phyloP scores from a whole-genome alignment of 2,797 vertebrate species.

The Alcedo quadribrachys region DNA sequence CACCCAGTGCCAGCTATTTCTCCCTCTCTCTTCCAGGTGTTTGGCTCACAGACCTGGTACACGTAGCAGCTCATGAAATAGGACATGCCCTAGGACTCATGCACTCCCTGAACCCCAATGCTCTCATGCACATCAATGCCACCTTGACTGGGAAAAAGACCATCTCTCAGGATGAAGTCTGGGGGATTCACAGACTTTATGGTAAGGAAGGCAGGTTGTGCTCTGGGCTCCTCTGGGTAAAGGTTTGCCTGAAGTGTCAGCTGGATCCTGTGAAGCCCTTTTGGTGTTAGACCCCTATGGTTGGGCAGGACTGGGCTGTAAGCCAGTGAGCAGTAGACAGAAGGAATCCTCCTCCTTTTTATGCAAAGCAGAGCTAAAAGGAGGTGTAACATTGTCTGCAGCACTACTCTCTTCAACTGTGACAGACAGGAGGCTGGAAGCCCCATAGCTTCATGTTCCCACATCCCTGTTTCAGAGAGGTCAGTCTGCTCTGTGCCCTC shows the following conservation, averaged over 20 bases:
- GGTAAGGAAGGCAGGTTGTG: conserved; percentile 75
- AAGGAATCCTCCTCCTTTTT: neutral
- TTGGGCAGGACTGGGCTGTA: neutral
- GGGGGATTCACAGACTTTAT: conserved; percentile 94
- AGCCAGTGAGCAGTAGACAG: neutral
- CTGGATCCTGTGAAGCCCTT: fast-evolving
- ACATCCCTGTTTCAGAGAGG: neutral
- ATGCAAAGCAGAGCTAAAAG: neutral
- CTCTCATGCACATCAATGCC: conserved; percentile 97
- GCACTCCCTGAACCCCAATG: conserved; percentile 90
- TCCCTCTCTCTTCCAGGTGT: conserved; percentile 80
- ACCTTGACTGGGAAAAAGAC: conserved; percentile 91
- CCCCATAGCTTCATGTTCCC: neutral
- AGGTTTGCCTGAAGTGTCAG: fast-evolving
- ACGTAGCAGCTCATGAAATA: conserved; percentile 95
- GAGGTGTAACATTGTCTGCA: neutral
- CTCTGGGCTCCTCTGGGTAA: neutral
- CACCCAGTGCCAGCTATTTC: fast-evolving
- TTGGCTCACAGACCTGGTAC: conserved; percentile 96
- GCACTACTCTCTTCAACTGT: neutral
- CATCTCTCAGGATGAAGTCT: conserved; percentile 95
- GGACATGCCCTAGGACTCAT: conserved; percentile 95
- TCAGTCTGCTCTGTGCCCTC: neutral
- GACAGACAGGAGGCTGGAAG: neutral
- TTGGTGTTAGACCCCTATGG: fast-evolving